Evolutionary conservation across 2,797 vertebrate species (phyloP).

Genomic region (Onychomys torridus): DNA sequence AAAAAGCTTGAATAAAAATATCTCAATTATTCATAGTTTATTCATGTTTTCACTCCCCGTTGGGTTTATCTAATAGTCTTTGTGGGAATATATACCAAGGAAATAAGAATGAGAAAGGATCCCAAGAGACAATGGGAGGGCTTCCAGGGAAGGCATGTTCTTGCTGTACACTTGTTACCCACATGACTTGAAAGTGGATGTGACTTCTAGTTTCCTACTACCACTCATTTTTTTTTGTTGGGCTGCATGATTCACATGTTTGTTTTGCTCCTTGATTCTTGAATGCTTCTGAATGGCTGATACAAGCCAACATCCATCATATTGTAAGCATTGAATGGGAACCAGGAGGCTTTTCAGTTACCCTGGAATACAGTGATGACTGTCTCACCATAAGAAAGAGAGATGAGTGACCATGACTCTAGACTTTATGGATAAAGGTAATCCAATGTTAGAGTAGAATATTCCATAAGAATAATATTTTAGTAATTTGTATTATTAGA

Average conservation of each 20-base stretch:
- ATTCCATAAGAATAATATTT: neutral
- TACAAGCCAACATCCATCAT: neutral
- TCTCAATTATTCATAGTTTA: neutral
- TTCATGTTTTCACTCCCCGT: neutral
- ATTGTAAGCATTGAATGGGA: neutral
- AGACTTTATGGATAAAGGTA: neutral
- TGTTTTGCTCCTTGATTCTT: neutral
- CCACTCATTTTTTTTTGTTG: rapidly evolving
- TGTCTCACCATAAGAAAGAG: neutral
- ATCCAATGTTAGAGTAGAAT: neutral
- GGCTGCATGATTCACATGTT: neutral
- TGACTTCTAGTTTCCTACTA: neutral
- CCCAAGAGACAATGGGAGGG: neutral
- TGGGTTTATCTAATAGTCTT: neutral
- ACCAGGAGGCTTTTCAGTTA: neutral
- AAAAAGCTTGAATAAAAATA: neutral
- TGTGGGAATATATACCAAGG: neutral
- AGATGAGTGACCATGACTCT: neutral
- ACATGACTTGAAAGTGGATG: neutral
- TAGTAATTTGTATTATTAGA: neutral
- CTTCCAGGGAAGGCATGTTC: neutral
- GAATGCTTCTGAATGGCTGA: neutral
- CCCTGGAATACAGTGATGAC: neutral
- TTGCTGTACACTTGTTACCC: neutral
- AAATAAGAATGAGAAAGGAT: neutral